Percentiles rank a stretch among this genome's conserved stretches.
These are phyloP conservation scores for Heliconius hortense DNA, from an alignment of 2,888 invertebrate species.

Conservation along the genomic window DNA sequence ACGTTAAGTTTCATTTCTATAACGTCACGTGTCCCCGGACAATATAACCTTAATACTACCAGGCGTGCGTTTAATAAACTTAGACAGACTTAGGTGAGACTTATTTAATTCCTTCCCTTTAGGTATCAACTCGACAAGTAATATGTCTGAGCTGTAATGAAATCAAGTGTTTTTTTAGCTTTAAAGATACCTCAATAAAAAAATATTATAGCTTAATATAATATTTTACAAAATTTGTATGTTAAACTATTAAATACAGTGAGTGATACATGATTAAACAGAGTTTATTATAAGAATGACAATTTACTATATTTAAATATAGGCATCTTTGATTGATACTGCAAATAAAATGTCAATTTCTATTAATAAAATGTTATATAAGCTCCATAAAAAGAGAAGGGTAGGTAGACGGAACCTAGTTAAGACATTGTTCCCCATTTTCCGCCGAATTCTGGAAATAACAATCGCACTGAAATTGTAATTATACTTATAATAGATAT, in stretches of 20 bases:
- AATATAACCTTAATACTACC: constrained; percentile 33
- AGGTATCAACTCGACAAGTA: not conserved
- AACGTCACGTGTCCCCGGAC: not conserved
- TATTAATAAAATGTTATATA: too few species aligned
- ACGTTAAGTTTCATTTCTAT: not conserved
- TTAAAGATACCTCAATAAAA: not conserved
- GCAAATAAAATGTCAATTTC: too few species aligned
- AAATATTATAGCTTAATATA: too few species aligned
- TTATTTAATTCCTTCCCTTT: constrained; percentile 38
- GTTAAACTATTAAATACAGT: too few species aligned
- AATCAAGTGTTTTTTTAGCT: constrained; percentile 6
- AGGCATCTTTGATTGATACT: too few species aligned
- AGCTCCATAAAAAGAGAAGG: too few species aligned
- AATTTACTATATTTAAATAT: too few species aligned
- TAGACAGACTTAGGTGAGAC: constrained; percentile 44
- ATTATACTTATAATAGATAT: not conserved
- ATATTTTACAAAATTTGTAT: too few species aligned
- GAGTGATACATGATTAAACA: too few species aligned
- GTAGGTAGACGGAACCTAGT: too few species aligned
- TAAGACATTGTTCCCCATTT: too few species aligned
- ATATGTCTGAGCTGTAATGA: not conserved
- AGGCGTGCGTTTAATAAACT: constrained; percentile 61
- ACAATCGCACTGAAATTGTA: not conserved
- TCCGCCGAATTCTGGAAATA: not conserved
- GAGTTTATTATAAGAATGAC: too few species aligned